phyloP scores from a whole-genome alignment of 2,888 invertebrate genomes.

The Erynnis tages region DNA sequence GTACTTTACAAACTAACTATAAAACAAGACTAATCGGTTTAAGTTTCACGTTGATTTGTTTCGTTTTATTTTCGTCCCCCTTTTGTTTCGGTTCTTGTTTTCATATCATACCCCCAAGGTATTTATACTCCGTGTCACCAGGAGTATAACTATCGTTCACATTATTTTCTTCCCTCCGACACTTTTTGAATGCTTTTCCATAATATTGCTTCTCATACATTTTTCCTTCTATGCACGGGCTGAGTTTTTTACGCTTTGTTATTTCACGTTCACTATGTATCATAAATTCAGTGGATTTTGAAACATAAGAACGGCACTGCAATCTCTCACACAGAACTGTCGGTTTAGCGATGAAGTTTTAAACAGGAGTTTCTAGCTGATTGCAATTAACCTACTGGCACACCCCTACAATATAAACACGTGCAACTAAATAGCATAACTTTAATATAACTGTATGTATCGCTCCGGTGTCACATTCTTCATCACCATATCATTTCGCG shows the following conservation, averaged over 20 bases:
- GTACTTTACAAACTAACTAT: constrained; percentile 62
- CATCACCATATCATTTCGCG: constrained; percentile 64
- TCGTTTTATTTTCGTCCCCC: constrained; percentile 51
- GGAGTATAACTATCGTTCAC: constrained; percentile 63
- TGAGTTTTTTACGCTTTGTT: constrained; percentile 73
- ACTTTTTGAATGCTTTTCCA: constrained; percentile 68
- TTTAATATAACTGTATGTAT: constrained; percentile 36
- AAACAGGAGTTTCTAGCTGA: constrained; percentile 39
- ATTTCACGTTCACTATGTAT: constrained; percentile 73
- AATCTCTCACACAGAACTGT: constrained; percentile 60
- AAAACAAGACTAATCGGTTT: constrained; percentile 67
- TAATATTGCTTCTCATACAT: constrained; percentile 77
- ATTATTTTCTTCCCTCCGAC: constrained; percentile 67
- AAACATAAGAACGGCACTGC: constrained; percentile 68
- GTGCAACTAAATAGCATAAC: constrained; percentile 32
- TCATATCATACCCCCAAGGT: constrained; percentile 56
- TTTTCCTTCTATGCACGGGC: constrained; percentile 79
- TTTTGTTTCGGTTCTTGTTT: constrained; percentile 50
- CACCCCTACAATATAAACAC: constrained; percentile 58
- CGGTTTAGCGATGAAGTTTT: constrained; percentile 52
- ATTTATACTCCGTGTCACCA: constrained; percentile 50
- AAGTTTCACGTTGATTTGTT: constrained; percentile 58
- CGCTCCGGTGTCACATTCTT: constrained; percentile 51
- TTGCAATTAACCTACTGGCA: constrained; percentile 53
- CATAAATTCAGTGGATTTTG: constrained; percentile 65